Conservation (phyloP, 1,140 invertebrate species). For the Holotrichia oblita region DNA sequence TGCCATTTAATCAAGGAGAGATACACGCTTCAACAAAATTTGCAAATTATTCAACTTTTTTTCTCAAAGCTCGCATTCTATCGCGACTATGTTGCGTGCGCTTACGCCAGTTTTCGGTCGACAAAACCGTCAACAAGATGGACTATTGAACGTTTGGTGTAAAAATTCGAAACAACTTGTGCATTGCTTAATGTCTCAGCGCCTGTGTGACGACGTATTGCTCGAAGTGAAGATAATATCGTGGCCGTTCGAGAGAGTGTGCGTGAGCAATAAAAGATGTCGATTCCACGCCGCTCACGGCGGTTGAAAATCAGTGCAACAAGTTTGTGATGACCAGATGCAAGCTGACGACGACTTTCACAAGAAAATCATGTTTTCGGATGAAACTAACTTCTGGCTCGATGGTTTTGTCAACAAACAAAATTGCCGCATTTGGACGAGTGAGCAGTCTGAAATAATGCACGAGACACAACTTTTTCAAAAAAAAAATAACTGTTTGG, state of each 20-base stretch:
- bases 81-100: slow-evolving; percentile 28
- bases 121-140: neutral
- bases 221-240: slow-evolving; percentile 19
- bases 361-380: slow-evolving; percentile 48
- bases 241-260: slow-evolving; percentile 33
- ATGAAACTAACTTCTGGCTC: slow-evolving; percentile 53
- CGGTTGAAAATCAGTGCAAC: neutral
- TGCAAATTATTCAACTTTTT: slow-evolving; percentile 31
- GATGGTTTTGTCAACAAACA: slow-evolving; percentile 52
- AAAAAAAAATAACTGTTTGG: slow-evolving; percentile 56
- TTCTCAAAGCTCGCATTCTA: neutral
- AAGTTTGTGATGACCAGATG: slow-evolving; percentile 39
- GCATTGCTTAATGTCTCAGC: slow-evolving; percentile 11
- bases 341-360: slow-evolving; percentile 43
- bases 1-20: slow-evolving; percentile 21
- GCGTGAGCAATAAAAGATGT: slow-evolving; percentile 14
- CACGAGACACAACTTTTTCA: slow-evolving; percentile 52
- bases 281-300: slow-evolving; percentile 6
- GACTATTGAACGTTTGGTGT: slow-evolving; percentile 17
- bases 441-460: slow-evolving; percentile 44
- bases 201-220: slow-evolving; percentile 26
- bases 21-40: slow-evolving; percentile 29
- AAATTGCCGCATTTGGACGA: slow-evolving; percentile 48
- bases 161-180: slow-evolving; percentile 24
- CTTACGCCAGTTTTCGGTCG: neutral